A percentile compares a stretch with the other conserved stretches of the same genome.
Conservation (phyloP, 35 echinoderm and acorn worm genomes). For the Apostichopus californicus region DNA sequence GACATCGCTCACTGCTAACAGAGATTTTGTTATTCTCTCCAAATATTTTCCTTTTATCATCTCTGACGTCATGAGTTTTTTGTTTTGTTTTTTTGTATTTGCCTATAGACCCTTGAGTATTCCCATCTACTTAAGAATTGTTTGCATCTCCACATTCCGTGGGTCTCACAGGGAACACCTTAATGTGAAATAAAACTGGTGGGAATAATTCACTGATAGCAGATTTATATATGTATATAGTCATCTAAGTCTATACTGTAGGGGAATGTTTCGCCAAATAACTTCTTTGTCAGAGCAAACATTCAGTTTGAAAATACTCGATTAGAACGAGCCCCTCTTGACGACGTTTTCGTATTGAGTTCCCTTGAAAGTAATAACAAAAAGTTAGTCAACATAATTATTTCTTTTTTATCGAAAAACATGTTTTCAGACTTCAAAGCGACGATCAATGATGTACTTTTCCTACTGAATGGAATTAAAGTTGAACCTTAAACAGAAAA, state of each 20-base stretch:
- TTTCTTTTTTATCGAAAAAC: no score
- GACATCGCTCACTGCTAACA: not conserved
- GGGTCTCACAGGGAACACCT: not conserved
- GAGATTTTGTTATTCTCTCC: not conserved
- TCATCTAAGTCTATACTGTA: not conserved
- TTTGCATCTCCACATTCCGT: slow-evolving; percentile 2
- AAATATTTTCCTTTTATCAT: not conserved
- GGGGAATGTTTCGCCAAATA: not conserved
- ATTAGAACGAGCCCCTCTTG: not conserved
- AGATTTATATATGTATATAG: not conserved
- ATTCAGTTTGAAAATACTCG: slow-evolving; percentile 1
- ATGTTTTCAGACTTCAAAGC: no score
- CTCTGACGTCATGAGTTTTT: not conserved
- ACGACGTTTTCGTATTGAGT: no score
- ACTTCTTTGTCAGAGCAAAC: not conserved
- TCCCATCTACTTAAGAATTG: slow-evolving; percentile 2
- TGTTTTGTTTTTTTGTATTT: not conserved
- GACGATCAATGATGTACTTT: no score
- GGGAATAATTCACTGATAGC: not conserved
- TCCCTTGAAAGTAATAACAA: no score
- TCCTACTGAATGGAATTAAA: no score
- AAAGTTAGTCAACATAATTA: no score
- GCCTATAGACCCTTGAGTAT: not conserved
- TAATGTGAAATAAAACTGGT: slow-evolving; percentile 5
- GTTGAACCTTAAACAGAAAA: no score